Conservation (phyloP, 1,140 invertebrate species). For the Odontomachus brunneus region DNA sequence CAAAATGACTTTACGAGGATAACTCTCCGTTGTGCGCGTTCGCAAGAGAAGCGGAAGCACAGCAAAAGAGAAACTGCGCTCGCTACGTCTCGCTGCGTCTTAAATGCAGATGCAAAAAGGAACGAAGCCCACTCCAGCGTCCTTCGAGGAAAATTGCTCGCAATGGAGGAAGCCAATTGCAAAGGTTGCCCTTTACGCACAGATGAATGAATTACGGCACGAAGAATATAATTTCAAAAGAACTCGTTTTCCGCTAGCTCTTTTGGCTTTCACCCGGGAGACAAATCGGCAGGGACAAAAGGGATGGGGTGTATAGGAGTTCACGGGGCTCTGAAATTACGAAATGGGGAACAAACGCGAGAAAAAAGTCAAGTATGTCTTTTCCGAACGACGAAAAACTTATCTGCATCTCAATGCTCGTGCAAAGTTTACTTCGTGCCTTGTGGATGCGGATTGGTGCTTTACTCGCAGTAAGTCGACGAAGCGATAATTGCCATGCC, state of each 20-base stretch:
- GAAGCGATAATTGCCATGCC: constrained; percentile 29
- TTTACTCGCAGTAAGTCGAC: constrained; percentile 3
- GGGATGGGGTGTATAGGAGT: constrained; percentile 10
- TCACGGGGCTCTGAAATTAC: background rate
- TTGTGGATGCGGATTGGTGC: constrained; percentile 20
- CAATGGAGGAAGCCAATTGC: constrained; percentile 48
- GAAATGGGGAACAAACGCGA: constrained; percentile 26
- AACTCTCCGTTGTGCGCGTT: background rate
- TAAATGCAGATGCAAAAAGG: constrained; percentile 39
- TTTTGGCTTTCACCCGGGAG: constrained; percentile 41
- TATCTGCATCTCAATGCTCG: constrained; percentile 50
- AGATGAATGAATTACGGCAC: constrained; percentile 57
- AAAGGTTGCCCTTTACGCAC: constrained; percentile 48
- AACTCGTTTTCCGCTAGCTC: constrained; percentile 52
- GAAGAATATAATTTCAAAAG: constrained; percentile 57
- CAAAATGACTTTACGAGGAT: constrained; percentile 6
- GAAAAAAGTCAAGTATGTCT: constrained; percentile 8
- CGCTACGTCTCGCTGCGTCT: constrained; percentile 4
- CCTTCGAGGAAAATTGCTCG: constrained; percentile 44
- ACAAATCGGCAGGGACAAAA: constrained; percentile 22
- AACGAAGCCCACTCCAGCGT: background rate
- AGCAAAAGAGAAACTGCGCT: constrained; percentile 21
- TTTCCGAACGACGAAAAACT: constrained; percentile 5
- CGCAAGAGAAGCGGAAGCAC: constrained; percentile 21
- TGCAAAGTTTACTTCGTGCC: constrained; percentile 37